Evolutionary conservation across 1,140 invertebrate species (phyloP), one percentile per base, ranked within the genome.

Genomic region (Bombus sylvicola): DNA sequence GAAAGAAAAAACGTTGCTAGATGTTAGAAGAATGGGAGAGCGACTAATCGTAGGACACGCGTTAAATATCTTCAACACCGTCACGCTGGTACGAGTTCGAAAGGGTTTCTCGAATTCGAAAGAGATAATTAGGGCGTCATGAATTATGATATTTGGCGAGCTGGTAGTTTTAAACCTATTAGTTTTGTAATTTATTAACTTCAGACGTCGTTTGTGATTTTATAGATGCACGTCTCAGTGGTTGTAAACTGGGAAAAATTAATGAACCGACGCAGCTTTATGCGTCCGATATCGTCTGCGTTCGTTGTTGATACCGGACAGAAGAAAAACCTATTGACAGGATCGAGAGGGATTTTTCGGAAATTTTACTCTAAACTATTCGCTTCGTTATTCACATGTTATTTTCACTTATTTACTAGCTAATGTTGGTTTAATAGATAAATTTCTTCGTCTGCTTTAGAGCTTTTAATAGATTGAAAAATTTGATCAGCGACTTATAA

Each of bases 41-140:
- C 62, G 86, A 86, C 82, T 90, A 82, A 88, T 90, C 83, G 76
- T 59, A 76, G 78, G 79, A 88, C 81, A 90, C 74, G 74, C 68
- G 87, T 76, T 88, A 87, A 90, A 83, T 82, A 81, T 77, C 76
- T 62, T 77, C 81, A 62, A 79, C 37, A 75, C 62, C 74, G 86
- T 90, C 66, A 88, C 77, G 64, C 39, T 39, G 72, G 47, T 73
- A 59, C 62, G 43, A 53, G 53, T 28, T 18, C 3, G 22, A 68
- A 72, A 83, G 85, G 72, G 53, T 81, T 85, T 80, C 68, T 72
- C 22, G 3, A 22, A 57, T 78, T 64, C 6, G 25, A 53, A 76
- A 31, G 62, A 72, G 72, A 72, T 53, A 77, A 68, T 81, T 80
- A 79, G 43, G 59, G 8, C 18, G 5, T n/a, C 22, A 57, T 79